phyloP scores from a whole-genome alignment of 2,888 invertebrate genomes.

The Acrobasis repandana region DNA sequence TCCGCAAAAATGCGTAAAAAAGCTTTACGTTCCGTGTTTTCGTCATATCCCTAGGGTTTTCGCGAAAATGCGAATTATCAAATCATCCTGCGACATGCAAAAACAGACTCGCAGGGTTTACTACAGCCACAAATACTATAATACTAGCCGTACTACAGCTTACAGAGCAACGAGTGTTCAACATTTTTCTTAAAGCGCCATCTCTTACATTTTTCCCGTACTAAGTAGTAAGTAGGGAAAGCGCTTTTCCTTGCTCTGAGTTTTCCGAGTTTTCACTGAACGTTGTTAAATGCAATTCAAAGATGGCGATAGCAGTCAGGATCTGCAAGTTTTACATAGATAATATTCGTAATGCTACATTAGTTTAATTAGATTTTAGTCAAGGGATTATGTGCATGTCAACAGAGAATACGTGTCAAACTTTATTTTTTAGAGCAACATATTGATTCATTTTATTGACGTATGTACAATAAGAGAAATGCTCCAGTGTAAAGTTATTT shows the following conservation, averaged over 20 bases:
- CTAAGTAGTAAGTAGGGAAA: background rate
- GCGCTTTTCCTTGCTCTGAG: background rate
- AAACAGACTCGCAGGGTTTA: too few relatives aligned
- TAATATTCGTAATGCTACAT: background rate
- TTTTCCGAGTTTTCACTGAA: slow-evolving; percentile 10
- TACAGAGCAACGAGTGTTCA: background rate
- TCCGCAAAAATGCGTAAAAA: too few relatives aligned
- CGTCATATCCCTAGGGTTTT: too few relatives aligned
- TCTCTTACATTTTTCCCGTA: background rate
- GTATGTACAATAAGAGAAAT: too few relatives aligned
- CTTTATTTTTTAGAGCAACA: too few relatives aligned
- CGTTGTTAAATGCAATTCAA: background rate
- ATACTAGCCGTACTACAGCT: too few relatives aligned
- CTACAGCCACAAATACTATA: too few relatives aligned
- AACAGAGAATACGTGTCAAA: background rate
- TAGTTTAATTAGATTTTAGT: background rate
- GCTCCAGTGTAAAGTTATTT: too few relatives aligned
- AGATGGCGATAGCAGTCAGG: slow-evolving; percentile 14
- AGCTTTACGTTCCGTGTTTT: too few relatives aligned
- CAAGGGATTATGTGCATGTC: background rate
- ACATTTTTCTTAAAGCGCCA: slow-evolving; percentile 1
- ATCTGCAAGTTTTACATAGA: slow-evolving; percentile 15
- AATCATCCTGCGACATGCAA: too few relatives aligned
- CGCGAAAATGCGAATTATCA: too few relatives aligned
- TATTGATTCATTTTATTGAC: too few relatives aligned